Base-by-base conservation (phyloP, 2,113 vertebrate species). In the Aspiorhynchus laticeps region DNA sequence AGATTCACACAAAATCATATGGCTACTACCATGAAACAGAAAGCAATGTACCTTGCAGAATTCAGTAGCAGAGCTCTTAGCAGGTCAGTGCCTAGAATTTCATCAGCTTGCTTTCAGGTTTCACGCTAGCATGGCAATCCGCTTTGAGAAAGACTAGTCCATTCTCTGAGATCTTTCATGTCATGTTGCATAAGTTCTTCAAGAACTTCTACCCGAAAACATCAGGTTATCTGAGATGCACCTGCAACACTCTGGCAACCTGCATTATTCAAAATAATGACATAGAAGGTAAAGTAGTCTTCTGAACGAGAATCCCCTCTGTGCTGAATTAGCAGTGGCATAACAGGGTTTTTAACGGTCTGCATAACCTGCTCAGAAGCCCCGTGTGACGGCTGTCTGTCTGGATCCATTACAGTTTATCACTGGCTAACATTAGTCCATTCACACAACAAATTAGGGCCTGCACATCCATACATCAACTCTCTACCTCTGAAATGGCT, bases 291-390 rank as follows among this genome's bases (percentile, higher is more conserved):
- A 56, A 73, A 43, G 65, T 69, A 51, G 26, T 43, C 41, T 67
- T 41, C 12, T 67, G 83, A 84, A 83, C 86, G 86, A 80, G 69
- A 88, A 87, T 88, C 83, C 87, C 90, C 46, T 19, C 5, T 17
- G 24, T 74, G 87, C 91, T 83, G 90, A 92, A 92, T 93, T 91
- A 91, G 71, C 89, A 92, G 93, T 93, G 92, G 91, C 93, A 93
- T 93, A 94, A 95, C 94, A 90, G 91, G 84, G 87, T 92, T 93
- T 92, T 93, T 92, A 93, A 93, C 90, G 88, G 87, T 12, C 90
- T 90, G 79, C 85, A 89, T 89, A 90, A 91, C 91, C 91, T 93
- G 90, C 92, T 92, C 90, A 51, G 75, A 90, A 90, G 86, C 88
- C 84, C 15, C 48, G 4, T 81, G 81, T 65, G 89, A 90, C 90